A percentile compares a stretch with the other conserved stretches of the same genome.
phyloP scores from a whole-genome alignment of 2,888 invertebrate genomes.

The Chouioia cunea region DNA sequence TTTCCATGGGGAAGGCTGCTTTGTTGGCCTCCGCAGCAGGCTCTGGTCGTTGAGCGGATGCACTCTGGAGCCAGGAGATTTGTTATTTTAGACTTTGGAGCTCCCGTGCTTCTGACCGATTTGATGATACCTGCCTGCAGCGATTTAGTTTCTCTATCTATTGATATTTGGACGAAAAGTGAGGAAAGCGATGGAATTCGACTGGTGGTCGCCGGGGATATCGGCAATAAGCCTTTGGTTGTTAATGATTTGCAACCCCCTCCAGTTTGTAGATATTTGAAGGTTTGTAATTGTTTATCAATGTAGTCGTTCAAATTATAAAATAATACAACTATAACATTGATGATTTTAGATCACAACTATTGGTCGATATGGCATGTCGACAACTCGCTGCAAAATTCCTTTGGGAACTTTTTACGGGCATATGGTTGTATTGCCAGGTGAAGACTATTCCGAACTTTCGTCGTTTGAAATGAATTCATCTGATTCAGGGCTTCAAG shows the following conservation, averaged over 20 bases:
- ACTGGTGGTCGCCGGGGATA: constrained; percentile 87
- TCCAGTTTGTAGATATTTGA: constrained; percentile 89
- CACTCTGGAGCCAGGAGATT: constrained; percentile 93
- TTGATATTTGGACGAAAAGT: constrained; percentile 90
- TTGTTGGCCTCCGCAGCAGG: constrained; percentile 85
- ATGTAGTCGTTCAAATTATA: neutral
- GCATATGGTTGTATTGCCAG: constrained; percentile 82
- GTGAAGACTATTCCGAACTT: constrained; percentile 69
- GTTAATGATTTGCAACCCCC: constrained; percentile 92
- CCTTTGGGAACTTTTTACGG: constrained; percentile 95
- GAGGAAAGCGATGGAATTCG: constrained; percentile 89
- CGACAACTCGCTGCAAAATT: constrained; percentile 89
- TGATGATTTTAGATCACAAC: constrained; percentile 80
- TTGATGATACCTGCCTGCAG: constrained; percentile 84
- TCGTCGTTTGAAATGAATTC: constrained; percentile 57
- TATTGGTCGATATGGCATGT: constrained; percentile 92
- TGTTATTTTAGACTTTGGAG: constrained; percentile 92
- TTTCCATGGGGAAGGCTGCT: constrained; percentile 84
- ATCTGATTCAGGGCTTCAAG: constrained; percentile 57
- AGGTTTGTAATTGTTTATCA: constrained; percentile 71
- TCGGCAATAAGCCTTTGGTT: constrained; percentile 86
- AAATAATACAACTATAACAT: neutral
- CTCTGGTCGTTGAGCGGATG: constrained; percentile 92
- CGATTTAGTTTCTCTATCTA: constrained; percentile 85
- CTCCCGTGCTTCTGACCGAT: constrained; percentile 87